phyloP scores from a whole-genome alignment of 2,113 vertebrate genomes.

The Crotophaga sulcirostris region DNA sequence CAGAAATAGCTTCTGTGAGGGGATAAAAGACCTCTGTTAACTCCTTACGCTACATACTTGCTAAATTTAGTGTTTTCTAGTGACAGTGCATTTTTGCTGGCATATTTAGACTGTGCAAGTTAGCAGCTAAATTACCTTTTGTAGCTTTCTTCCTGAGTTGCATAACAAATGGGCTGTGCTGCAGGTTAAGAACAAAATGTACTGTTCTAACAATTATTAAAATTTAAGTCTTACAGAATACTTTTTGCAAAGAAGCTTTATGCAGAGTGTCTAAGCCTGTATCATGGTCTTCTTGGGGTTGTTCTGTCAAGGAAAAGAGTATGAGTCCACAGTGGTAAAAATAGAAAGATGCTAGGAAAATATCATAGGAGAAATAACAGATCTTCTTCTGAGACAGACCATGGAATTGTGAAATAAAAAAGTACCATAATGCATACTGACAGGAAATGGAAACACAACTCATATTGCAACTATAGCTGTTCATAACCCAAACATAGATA shows the following conservation, averaged over 20 bases:
- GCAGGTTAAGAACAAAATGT: background rate
- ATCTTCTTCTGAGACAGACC: background rate
- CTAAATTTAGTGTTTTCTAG: slow-evolving; percentile 2
- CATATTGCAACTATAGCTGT: background rate
- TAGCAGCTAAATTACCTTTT: slow-evolving; percentile 32
- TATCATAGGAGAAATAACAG: background rate
- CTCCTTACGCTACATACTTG: background rate
- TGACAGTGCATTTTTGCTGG: slow-evolving; percentile 15
- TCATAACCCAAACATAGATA: background rate
- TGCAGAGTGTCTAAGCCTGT: background rate
- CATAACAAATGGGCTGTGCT: background rate
- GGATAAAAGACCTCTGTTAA: background rate
- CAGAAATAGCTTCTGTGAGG: slow-evolving; percentile 5
- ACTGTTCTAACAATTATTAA: slow-evolving; percentile 11
- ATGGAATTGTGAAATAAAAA: slow-evolving; percentile 17
- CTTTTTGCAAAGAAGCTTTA: background rate
- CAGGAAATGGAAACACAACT: background rate
- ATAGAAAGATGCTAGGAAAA: background rate
- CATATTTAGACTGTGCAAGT: background rate
- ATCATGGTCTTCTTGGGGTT: background rate
- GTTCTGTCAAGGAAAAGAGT: background rate
- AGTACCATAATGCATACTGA: background rate
- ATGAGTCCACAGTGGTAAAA: background rate
- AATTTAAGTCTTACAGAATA: background rate
- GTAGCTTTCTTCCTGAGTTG: slow-evolving; percentile 6